Conservation (phyloP, 2,113 vertebrate species). For the Mystacornis crossleyi region DNA sequence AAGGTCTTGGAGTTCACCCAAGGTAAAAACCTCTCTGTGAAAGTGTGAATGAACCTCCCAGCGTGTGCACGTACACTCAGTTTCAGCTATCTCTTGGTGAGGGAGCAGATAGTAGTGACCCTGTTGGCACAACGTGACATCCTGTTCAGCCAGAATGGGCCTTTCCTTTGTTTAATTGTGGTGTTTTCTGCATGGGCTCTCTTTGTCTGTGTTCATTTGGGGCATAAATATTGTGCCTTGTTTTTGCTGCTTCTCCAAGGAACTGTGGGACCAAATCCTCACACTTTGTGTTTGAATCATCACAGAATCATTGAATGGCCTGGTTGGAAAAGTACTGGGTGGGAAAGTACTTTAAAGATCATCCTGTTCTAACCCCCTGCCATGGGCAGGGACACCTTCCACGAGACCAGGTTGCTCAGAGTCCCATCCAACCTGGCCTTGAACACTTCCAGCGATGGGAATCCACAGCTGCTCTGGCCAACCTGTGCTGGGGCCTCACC, state of each 20-base stretch:
- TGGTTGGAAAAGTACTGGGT: background rate
- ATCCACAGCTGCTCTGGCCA: background rate
- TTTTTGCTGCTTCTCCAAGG: background rate
- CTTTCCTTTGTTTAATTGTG: background rate
- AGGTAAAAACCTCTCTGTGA: slow-evolving; percentile 60
- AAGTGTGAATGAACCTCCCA: background rate
- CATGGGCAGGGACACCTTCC: background rate
- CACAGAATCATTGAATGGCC: background rate
- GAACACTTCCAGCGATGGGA: background rate
- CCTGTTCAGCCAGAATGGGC: background rate
- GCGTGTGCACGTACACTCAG: fast-evolving
- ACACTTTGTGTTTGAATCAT: background rate
- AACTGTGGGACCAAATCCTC: background rate
- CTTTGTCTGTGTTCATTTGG: background rate
- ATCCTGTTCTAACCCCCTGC: fast-evolving
- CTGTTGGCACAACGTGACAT: background rate
- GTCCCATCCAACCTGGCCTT: background rate
- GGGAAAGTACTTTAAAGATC: background rate
- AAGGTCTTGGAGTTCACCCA: slow-evolving; percentile 77
- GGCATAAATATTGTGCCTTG: background rate
- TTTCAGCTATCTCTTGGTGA: background rate
- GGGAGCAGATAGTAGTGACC: background rate
- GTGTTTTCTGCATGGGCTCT: background rate
- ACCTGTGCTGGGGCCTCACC: background rate
- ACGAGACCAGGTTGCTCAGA: background rate